These are phyloP conservation scores for Cossypha dichroa DNA, from an alignment of 2,797 vertebrate genomes.

Conservation along the genomic window DNA sequence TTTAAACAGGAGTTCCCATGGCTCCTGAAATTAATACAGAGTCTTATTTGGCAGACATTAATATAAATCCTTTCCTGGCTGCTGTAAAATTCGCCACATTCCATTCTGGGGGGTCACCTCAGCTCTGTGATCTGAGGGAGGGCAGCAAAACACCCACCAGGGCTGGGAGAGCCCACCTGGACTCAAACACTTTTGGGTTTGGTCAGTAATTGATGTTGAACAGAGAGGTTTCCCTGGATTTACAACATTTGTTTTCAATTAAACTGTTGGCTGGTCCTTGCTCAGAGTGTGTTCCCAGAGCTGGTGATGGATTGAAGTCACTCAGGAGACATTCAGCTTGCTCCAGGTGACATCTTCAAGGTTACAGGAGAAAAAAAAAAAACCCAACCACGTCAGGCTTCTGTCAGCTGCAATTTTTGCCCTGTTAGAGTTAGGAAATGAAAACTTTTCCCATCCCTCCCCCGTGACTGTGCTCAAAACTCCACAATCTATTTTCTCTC, in stretches of 20 bases:
- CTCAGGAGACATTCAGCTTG: not conserved
- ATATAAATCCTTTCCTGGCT: not conserved
- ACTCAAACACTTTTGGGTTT: not conserved
- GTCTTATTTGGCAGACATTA: not conserved
- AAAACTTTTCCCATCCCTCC: conserved; percentile 28
- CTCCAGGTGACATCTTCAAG: conserved; percentile 23
- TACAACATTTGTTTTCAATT: conserved; percentile 49
- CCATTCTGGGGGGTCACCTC: not conserved
- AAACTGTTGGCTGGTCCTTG: conserved; percentile 11
- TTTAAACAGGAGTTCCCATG: conserved; percentile 25
- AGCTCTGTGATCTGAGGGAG: not conserved
- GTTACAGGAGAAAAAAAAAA: not conserved
- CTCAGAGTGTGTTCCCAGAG: not conserved
- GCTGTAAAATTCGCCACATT: not conserved
- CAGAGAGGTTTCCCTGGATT: not conserved
- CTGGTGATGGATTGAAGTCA: not conserved
- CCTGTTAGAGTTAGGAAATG: conserved; percentile 20
- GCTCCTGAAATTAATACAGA: conserved; percentile 23
- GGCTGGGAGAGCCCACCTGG: not conserved
- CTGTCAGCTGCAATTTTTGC: not conserved
- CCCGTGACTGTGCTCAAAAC: not conserved
- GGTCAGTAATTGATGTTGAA: not conserved
- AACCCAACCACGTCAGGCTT: not conserved
- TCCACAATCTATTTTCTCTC: conserved; percentile 52
- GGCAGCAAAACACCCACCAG: not conserved